Conservation (phyloP, 1,140 invertebrate genomes). For the Propsilocerus akamusi region DNA sequence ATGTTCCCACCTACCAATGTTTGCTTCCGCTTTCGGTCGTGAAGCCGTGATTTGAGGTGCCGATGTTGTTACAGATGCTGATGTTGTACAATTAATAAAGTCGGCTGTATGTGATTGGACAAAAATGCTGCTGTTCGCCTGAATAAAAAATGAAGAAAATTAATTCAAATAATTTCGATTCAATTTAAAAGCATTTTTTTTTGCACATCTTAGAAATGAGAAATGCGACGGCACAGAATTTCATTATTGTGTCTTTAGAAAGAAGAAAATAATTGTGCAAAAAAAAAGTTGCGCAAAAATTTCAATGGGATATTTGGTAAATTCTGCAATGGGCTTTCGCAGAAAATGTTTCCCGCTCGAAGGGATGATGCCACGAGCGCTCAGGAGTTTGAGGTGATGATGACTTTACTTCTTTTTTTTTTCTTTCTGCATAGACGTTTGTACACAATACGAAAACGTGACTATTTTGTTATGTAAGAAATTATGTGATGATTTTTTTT, state of each 20-base stretch:
- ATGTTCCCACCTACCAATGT: neutral
- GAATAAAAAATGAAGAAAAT: neutral
- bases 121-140: neutral
- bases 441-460: neutral
- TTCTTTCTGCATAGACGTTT: no score
- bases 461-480: constrained; percentile 1
- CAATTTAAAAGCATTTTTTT: neutral
- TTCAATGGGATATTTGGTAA: no score
- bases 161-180: neutral
- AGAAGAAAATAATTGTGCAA: neutral
- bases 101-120: neutral
- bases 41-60: neutral
- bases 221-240: neutral
- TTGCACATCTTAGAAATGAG: no score
- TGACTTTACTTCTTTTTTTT: no score
- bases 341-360: no score
- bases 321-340: no score
- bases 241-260: neutral
- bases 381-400: no score
- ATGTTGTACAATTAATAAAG: neutral
- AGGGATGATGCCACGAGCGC: no score
- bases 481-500: neutral
- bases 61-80: neutral
- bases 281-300: no score
- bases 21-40: neutral